These are phyloP conservation scores for Meiosimyza decipiens DNA, from an alignment of 2,888 invertebrate species.

Conservation along the genomic window DNA sequence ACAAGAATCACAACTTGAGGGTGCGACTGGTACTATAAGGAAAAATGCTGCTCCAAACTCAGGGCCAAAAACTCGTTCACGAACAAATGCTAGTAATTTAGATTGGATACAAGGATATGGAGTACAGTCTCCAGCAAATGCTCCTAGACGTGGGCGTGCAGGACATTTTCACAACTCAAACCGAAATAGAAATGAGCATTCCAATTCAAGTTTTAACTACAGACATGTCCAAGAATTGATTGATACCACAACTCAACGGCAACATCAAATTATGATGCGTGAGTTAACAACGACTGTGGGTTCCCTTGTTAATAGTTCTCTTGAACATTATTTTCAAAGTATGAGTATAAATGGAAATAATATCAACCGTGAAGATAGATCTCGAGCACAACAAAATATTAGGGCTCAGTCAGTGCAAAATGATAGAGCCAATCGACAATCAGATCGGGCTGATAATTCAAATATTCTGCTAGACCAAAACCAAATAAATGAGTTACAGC, in stretches of 20 bases:
- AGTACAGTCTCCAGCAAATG: background rate
- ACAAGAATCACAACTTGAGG: background rate
- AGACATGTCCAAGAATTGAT: slow-evolving; percentile 6
- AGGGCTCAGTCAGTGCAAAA: too few species aligned
- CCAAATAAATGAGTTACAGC: background rate
- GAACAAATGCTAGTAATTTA: background rate
- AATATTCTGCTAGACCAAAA: background rate
- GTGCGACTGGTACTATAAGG: too few species aligned
- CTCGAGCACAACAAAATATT: too few species aligned
- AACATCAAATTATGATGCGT: background rate
- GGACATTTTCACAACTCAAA: background rate
- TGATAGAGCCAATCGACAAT: too few species aligned
- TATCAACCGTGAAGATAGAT: background rate
- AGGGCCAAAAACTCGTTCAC: background rate
- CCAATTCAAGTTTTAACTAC: background rate
- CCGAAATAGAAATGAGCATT: too few species aligned
- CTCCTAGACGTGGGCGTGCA: background rate
- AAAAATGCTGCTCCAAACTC: background rate
- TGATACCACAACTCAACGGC: background rate
- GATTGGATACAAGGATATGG: background rate
- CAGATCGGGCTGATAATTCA: too few species aligned
- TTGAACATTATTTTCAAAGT: slow-evolving; percentile 4
- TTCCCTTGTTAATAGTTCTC: background rate
- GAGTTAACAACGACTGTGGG: background rate
- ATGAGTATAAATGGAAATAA: background rate